A percentile compares a stretch with the other conserved stretches of the same genome.
Evolutionary conservation across 2,113 vertebrate genomes (phyloP).

Genomic region (Semicossyphus pulcher): DNA sequence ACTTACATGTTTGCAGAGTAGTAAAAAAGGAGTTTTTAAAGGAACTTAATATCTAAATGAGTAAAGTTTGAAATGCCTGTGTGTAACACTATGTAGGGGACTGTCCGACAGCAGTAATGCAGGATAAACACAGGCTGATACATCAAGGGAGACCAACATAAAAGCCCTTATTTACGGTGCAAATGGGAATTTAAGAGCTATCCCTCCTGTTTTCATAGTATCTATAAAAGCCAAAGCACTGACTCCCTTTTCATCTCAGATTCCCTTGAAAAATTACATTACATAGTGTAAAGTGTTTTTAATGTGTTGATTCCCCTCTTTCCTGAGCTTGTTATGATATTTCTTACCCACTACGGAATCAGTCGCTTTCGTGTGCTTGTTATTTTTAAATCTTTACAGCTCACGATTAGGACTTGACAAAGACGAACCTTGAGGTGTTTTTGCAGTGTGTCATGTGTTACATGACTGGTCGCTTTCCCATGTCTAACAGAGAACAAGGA

Average conservation of each 20-base stretch:
- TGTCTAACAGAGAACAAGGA: neutral
- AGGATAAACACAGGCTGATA: conserved; percentile 5
- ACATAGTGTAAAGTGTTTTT: conserved; percentile 45
- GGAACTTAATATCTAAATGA: neutral
- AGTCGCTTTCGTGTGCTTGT: neutral
- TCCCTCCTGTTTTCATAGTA: conserved; percentile 26
- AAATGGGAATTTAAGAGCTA: neutral
- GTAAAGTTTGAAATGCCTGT: neutral
- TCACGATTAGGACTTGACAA: neutral
- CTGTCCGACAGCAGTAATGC: conserved; percentile 2
- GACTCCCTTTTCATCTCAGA: conserved; percentile 9
- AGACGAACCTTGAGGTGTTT: conserved; percentile 22
- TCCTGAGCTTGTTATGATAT: conserved; percentile 9
- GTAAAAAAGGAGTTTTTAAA: neutral
- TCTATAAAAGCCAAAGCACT: neutral
- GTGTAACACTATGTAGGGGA: neutral
- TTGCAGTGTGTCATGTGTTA: conserved; percentile 20
- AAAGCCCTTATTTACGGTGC: conserved; percentile 20
- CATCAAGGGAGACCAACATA: neutral
- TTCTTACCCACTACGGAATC: conserved; percentile 5
- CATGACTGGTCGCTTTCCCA: conserved; percentile 9
- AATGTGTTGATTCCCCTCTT: conserved; percentile 1
- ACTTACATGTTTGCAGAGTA: no score
- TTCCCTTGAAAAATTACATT: conserved; percentile 15
- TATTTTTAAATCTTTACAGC: conserved; percentile 26